Conservation (phyloP, 2,113 vertebrate species). For the Crotalus helleri region DNA sequence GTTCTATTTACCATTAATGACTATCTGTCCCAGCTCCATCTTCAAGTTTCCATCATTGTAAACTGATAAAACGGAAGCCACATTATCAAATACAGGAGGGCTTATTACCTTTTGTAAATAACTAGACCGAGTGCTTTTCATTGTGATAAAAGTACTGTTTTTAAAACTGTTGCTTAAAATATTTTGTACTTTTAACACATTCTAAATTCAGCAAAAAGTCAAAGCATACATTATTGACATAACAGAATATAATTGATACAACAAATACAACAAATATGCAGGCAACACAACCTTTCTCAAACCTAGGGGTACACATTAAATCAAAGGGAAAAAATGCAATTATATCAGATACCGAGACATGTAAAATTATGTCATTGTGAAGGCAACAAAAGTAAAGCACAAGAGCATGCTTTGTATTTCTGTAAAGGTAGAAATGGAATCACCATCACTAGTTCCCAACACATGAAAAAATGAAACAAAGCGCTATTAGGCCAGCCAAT, state of each 20-base stretch:
- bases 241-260: background rate
- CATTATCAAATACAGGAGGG: constrained; percentile 18
- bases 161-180: background rate
- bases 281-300: constrained; percentile 47
- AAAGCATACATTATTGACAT: background rate
- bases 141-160: background rate
- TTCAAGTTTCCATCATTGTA: background rate
- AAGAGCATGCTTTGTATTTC: constrained; percentile 58
- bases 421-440: constrained; percentile 44
- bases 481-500: constrained; percentile 61
- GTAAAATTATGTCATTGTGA: constrained; percentile 31
- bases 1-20: constrained; percentile 6
- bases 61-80: constrained; percentile 13
- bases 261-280: constrained; percentile 25
- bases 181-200: constrained; percentile 13
- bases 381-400: constrained; percentile 58
- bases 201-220: background rate
- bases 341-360: constrained; percentile 4
- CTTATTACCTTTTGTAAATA: constrained; percentile 11
- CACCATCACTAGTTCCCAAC: constrained; percentile 46
- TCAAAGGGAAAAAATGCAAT: background rate
- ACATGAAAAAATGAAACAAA: constrained; percentile 52
- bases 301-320: background rate
- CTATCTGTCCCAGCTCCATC: background rate
- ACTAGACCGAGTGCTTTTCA: background rate